A percentile compares a stretch with the other conserved stretches of the same genome.
phyloP scores from a whole-genome alignment of 2,113 vertebrate genomes.

The Pardalotus punctatus region DNA sequence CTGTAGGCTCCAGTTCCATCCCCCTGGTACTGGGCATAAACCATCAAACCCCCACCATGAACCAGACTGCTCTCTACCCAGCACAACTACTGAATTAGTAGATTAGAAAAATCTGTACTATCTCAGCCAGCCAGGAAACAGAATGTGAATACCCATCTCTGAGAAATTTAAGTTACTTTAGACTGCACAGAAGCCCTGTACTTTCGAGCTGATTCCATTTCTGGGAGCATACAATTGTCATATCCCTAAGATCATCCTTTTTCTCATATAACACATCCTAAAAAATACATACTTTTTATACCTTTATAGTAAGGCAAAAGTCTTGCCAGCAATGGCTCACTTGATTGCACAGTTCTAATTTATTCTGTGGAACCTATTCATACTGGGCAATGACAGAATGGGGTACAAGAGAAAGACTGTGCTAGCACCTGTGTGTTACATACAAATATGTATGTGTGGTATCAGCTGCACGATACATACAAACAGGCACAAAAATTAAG shows the following conservation, averaged over 20 bases:
- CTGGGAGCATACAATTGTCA: neutral
- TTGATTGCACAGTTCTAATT: neutral
- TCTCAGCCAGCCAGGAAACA: neutral
- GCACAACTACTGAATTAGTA: neutral
- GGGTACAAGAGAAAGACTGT: neutral
- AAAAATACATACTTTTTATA: neutral
- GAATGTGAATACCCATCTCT: neutral
- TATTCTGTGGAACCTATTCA: neutral
- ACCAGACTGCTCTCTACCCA: neutral
- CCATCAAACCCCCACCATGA: neutral
- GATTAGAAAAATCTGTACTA: neutral
- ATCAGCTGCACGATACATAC: neutral
- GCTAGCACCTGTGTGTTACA: neutral
- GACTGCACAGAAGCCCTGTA: neutral
- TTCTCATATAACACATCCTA: neutral
- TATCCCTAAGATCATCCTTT: neutral
- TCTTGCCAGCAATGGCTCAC: neutral
- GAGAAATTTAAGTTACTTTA: neutral
- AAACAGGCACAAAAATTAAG: neutral
- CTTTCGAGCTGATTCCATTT: neutral
- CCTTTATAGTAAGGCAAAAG: neutral
- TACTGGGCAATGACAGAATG: neutral
- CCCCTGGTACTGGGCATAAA: neutral
- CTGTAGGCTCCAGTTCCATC: neutral
- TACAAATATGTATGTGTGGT: neutral